phyloP scores from a whole-genome alignment of 2,113 vertebrate genomes.

The Actenoides lindsayi region DNA sequence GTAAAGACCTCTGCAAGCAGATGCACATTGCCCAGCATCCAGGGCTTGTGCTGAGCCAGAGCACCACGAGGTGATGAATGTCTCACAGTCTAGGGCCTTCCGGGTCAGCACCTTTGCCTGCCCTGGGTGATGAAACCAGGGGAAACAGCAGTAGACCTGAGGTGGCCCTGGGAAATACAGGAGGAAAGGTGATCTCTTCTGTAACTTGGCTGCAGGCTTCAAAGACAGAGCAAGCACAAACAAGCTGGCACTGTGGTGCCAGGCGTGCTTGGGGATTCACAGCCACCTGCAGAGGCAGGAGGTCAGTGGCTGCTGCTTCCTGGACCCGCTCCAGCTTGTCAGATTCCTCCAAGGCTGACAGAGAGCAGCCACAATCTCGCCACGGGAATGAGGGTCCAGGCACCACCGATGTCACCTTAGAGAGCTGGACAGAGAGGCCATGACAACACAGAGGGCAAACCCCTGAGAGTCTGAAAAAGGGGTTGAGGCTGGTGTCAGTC shows the following conservation, averaged over 20 bases:
- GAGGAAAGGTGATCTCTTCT: not conserved
- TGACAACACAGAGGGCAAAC: not conserved
- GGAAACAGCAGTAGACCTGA: not conserved
- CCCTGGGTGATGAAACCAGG: not conserved
- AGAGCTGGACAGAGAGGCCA: not conserved
- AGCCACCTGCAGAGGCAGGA: not conserved
- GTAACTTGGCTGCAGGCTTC: not conserved
- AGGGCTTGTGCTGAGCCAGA: not conserved
- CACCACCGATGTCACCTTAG: not conserved
- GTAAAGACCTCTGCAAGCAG: not conserved
- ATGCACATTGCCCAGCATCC: rapidly evolving
- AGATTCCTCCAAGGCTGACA: not conserved
- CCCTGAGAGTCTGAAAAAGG: not conserved
- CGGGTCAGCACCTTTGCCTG: not conserved
- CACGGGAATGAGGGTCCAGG: not conserved
- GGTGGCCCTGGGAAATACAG: not conserved
- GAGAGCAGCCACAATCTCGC: rapidly evolving
- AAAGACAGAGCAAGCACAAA: not conserved
- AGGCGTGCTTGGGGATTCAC: not conserved
- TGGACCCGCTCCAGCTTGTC: not conserved
- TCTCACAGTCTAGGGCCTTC: not conserved
- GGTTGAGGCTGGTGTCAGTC: not conserved
- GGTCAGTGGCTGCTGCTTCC: not conserved
- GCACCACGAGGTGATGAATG: not conserved
- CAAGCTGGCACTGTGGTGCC: not conserved